Conservation (phyloP, 1,140 invertebrate genomes). For the Trissolcus basalis region DNA sequence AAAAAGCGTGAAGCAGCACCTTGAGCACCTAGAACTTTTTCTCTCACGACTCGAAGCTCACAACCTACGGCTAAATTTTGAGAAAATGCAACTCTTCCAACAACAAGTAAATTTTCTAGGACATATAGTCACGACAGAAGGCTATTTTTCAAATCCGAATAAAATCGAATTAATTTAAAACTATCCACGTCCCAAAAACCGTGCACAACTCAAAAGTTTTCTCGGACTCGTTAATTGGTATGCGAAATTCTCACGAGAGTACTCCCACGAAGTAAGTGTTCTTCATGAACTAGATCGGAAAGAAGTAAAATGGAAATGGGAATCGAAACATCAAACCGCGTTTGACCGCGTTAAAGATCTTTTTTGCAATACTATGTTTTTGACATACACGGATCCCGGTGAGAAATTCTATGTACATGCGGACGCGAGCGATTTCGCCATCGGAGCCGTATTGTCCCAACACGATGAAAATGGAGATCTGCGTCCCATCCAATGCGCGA, state of each 20-base stretch:
- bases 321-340: neutral
- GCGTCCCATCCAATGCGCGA: conserved; percentile 57
- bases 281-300: conserved; percentile 10
- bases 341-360: neutral
- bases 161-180: conserved; percentile 18
- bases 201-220: conserved; percentile 67
- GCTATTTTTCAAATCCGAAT: conserved; percentile 8
- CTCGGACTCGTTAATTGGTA: conserved; percentile 72
- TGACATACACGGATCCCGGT: conserved; percentile 2
- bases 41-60: conserved; percentile 5
- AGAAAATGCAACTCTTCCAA: conserved; percentile 7
- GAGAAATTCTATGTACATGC: conserved; percentile 8
- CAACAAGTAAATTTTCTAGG: conserved; percentile 18
- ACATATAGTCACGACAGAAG: neutral
- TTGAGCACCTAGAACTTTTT: conserved; percentile 20
- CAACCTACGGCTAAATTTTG: conserved; percentile 15
- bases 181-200: conserved; percentile 55
- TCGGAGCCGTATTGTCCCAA: conserved; percentile 5
- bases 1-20: conserved; percentile 38
- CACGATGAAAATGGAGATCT: neutral
- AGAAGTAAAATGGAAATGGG: neutral
- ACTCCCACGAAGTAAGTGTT: conserved; percentile 10
- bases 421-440: conserved; percentile 5
- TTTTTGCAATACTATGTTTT: conserved; percentile 1
- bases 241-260: conserved; percentile 65